Conservation (phyloP, 2,113 vertebrate species). For the Daphoenositta chrysoptera region DNA sequence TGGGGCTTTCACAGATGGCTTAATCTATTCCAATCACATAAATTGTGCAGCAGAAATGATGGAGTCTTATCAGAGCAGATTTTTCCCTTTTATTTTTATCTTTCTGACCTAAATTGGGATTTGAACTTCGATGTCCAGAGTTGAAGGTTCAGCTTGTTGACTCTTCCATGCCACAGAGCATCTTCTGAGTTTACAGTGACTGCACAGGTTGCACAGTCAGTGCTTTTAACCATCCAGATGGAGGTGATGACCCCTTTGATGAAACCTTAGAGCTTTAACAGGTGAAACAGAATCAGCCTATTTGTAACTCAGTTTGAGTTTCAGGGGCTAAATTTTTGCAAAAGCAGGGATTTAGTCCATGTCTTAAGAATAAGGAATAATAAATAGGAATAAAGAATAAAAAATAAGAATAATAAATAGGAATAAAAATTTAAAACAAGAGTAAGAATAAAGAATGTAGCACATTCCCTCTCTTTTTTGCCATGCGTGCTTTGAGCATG, state of each 20-base stretch:
- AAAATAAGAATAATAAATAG: not conserved
- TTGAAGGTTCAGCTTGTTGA: conserved; percentile 1
- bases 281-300: not conserved
- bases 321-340: not conserved
- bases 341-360: not conserved
- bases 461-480: not conserved
- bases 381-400: not conserved
- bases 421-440: not conserved
- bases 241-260: not conserved
- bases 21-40: conserved; percentile 49
- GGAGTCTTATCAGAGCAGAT: conserved; percentile 21
- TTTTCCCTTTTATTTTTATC: conserved; percentile 56
- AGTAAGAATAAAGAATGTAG: not conserved
- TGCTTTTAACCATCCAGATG: not conserved
- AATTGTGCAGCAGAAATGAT: conserved; percentile 19
- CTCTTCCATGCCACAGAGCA: not conserved
- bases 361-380: not conserved
- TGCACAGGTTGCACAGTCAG: not conserved
- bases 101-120: conserved; percentile 45
- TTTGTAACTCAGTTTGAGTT: not conserved
- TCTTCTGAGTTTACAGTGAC: not conserved
- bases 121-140: conserved; percentile 10
- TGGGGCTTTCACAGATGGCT: conserved; percentile 53
- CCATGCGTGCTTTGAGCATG: not conserved
- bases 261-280: not conserved